Evolutionary conservation across 1,140 invertebrate genomes (phyloP).

Genomic region (Diabrotica undecimpunctata): DNA sequence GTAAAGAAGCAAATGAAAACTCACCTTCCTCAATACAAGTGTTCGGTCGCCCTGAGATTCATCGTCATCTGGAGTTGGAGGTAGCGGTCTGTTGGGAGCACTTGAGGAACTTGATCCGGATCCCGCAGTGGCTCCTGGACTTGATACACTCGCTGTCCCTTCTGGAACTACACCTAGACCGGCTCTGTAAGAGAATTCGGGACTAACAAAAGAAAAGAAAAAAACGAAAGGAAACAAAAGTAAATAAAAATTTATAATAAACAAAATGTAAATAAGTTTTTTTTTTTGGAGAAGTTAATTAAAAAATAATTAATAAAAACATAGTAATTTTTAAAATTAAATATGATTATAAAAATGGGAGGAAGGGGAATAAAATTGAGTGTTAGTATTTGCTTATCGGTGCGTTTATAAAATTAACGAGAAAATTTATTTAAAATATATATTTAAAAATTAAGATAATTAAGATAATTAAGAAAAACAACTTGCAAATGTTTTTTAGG

Average conservation of each 20-base stretch:
- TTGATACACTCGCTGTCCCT: conserved; percentile 44
- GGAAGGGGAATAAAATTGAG: too few species aligned
- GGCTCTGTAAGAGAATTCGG: conserved; percentile 84
- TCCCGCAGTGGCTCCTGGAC: conserved; percentile 52
- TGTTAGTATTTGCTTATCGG: too few species aligned
- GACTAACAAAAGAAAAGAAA: conserved; percentile 56
- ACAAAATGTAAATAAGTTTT: neutral
- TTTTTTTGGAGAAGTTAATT: neutral
- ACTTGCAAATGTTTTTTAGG: too few species aligned
- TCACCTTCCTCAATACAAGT: conserved; percentile 85
- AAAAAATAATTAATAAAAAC: conserved; percentile 1
- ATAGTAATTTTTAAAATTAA: neutral
- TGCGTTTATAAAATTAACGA: too few species aligned
- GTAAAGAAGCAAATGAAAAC: conserved; percentile 42
- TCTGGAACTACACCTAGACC: conserved; percentile 58
- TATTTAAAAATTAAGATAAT: too few species aligned
- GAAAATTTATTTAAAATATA: too few species aligned
- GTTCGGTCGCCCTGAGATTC: conserved; percentile 77
- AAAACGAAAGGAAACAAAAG: conserved; percentile 21
- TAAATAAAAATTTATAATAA: conserved; percentile 10
- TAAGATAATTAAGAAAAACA: too few species aligned
- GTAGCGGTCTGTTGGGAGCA: conserved; percentile 85
- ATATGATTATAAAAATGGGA: too few species aligned
- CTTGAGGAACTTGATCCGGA: conserved; percentile 61
- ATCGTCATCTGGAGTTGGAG: conserved; percentile 89